Conservation (phyloP, 1,140 invertebrate genomes). For the Bombus picipes region DNA sequence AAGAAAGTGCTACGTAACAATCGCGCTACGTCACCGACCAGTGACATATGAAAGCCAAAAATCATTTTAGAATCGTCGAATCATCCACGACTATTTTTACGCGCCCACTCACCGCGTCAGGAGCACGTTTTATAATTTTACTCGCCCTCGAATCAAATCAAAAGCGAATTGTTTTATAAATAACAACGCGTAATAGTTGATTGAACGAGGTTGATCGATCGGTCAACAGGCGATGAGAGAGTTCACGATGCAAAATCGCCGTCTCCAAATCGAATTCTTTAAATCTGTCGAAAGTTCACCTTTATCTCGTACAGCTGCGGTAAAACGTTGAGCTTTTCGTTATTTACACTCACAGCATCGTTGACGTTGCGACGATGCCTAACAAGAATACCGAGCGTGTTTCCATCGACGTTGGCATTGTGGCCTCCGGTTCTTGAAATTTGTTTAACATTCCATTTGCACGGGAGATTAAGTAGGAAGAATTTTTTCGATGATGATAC, state of each 20-base stretch:
- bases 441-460: not conserved
- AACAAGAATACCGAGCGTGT: constrained; percentile 33
- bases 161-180: not conserved
- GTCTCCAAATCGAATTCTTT: not conserved
- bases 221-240: constrained; percentile 1
- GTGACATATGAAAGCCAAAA: constrained; percentile 28
- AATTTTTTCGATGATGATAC: too few relatives aligned
- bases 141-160: not conserved
- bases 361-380: constrained; percentile 23
- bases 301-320: not conserved
- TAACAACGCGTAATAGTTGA: not conserved
- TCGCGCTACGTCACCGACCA: not conserved
- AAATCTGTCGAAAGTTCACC: constrained; percentile 20
- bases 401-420: not conserved
- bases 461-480: too few relatives aligned
- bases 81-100: constrained; percentile 49
- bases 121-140: not conserved
- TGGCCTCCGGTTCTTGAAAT: not conserved
- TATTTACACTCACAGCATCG: constrained; percentile 42
- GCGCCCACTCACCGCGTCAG: constrained; percentile 12
- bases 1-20: constrained; percentile 24
- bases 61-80: constrained; percentile 41
- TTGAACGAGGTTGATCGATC: constrained; percentile 9
- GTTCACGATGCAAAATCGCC: not conserved
- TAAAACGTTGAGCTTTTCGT: constrained; percentile 31